Percentiles rank a stretch among this genome's conserved stretches.
phyloP scores from a whole-genome alignment of 2,797 vertebrate species.

The Dendrocincla tyrannina region DNA sequence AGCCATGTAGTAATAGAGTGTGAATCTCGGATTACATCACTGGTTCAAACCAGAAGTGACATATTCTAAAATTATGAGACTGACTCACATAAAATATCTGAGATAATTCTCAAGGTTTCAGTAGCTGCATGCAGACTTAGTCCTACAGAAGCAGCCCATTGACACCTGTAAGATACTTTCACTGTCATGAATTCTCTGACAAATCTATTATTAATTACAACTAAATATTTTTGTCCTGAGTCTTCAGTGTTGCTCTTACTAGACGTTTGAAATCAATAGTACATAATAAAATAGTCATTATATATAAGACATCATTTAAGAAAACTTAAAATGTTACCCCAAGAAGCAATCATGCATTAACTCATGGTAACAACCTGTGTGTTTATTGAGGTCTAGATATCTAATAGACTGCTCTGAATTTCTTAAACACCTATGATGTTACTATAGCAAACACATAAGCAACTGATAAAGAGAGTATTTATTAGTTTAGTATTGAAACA shows the following conservation, averaged over 20 bases:
- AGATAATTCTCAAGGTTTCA: not conserved
- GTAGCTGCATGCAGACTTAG: not conserved
- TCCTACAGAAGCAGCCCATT: not conserved
- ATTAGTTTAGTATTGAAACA: not conserved
- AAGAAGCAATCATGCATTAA: not conserved
- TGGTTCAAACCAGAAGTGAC: not conserved
- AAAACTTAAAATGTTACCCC: not conserved
- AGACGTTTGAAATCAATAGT: not conserved
- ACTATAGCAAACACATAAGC: not conserved
- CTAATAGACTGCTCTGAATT: not conserved
- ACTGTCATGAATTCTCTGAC: not conserved
- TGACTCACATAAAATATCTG: not conserved
- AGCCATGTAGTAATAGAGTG: not conserved
- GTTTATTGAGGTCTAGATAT: not conserved
- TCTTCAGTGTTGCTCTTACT: not conserved
- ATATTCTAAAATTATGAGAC: conserved; percentile 6
- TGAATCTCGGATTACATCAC: not conserved
- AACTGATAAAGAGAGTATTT: not conserved
- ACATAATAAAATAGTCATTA: not conserved
- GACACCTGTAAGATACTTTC: not conserved
- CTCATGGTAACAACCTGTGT: fast-evolving
- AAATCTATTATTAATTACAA: not conserved
- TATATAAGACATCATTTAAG: not conserved
- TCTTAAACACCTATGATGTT: not conserved
- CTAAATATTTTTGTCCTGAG: not conserved